phyloP scores from a whole-genome alignment of 2,888 invertebrate species.

The Chymomyza fuscimana region DNA sequence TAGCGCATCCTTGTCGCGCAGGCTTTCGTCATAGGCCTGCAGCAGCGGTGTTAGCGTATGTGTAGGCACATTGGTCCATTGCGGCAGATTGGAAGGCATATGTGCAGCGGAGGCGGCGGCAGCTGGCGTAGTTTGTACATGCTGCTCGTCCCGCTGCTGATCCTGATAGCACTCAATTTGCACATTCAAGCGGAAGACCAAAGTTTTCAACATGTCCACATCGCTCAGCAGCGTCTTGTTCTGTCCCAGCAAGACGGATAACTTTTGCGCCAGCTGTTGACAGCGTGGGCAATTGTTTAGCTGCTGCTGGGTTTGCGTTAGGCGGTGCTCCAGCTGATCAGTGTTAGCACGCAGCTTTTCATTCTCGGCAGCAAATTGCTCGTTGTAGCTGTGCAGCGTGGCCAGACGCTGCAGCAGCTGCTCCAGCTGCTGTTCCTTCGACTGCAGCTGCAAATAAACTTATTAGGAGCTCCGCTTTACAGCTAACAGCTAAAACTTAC shows the following conservation, averaged over 20 bases:
- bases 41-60: conserved; percentile 84
- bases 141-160: conserved; percentile 79
- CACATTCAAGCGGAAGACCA: conserved; percentile 88
- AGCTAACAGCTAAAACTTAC: conserved; percentile 43
- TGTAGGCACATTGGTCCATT: conserved; percentile 60
- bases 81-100: conserved; percentile 37
- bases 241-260: conserved; percentile 75
- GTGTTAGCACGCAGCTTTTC: conserved; percentile 82
- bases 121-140: conserved; percentile 14
- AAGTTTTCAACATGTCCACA: conserved; percentile 87
- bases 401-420: conserved; percentile 84
- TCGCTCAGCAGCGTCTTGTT: conserved; percentile 84
- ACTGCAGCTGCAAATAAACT: conserved; percentile 80
- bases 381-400: conserved; percentile 83
- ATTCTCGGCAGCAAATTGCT: conserved; percentile 84
- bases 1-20: conserved; percentile 87
- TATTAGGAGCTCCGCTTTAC: neutral
- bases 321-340: conserved; percentile 81
- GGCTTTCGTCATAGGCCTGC: conserved; percentile 89
- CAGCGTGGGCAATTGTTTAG: conserved; percentile 74
- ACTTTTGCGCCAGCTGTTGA: conserved; percentile 64
- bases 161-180: conserved; percentile 90
- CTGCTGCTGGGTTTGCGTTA: conserved; percentile 78
- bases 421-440: conserved; percentile 83
- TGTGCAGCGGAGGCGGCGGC: conserved; percentile 2